Conservation (phyloP, 2,888 invertebrate genomes). For the Tuta absoluta region DNA sequence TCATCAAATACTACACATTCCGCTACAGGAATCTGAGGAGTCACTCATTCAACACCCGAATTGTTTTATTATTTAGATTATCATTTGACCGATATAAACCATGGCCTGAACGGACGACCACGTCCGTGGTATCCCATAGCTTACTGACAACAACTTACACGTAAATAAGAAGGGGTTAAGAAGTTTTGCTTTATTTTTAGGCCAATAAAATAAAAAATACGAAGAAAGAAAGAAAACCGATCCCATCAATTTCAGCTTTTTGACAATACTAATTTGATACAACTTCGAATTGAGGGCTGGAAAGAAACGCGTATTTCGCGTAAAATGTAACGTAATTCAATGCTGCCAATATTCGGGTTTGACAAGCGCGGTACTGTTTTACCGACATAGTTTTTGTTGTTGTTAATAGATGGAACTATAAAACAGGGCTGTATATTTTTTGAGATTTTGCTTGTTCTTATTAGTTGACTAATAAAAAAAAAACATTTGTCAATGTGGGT, state of each 20-base stretch:
- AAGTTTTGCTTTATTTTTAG: slow-evolving; percentile 6
- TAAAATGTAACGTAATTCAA: slow-evolving; percentile 4
- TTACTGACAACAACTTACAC: background rate
- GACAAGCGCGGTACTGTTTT: background rate
- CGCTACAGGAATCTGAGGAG: slow-evolving; percentile 34
- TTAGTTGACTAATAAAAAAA: slow-evolving; percentile 25
- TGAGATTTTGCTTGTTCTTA: background rate
- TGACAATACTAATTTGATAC: slow-evolving; percentile 22
- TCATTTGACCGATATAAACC: slow-evolving; percentile 57
- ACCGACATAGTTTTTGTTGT: background rate
- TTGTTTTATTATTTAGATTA: slow-evolving; percentile 73
- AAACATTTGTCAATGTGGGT: slow-evolving; percentile 69
- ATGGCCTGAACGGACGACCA: slow-evolving; percentile 27
- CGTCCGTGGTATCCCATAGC: background rate
- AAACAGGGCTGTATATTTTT: background rate
- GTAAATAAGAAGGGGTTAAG: background rate
- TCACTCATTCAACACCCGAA: slow-evolving; percentile 39
- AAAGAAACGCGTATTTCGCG: slow-evolving; percentile 12
- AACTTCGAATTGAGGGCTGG: background rate
- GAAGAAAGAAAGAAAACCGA: slow-evolving; percentile 44
- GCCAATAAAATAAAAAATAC: slow-evolving; percentile 42
- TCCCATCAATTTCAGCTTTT: slow-evolving; percentile 32
- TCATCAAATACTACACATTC: slow-evolving; percentile 45
- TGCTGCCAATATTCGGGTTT: background rate
- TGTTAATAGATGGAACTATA: background rate